Evolutionary conservation across 2,113 vertebrate species (phyloP), one percentile per base, ranked within the genome.

Genomic region (Agelaius tricolor): DNA sequence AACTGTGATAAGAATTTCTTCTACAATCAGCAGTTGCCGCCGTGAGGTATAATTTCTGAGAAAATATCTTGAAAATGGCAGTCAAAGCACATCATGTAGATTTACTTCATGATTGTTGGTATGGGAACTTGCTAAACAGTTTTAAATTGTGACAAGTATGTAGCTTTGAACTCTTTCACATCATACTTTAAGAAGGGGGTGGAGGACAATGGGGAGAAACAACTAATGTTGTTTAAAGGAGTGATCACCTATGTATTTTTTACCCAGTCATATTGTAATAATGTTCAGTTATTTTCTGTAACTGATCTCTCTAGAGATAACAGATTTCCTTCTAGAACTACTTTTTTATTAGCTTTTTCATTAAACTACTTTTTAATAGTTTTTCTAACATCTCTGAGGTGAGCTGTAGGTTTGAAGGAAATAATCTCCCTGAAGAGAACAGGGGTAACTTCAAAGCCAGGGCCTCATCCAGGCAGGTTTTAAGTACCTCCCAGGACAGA

Each of bases 61-160:
- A 83, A 96, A 63, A 76, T 69, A 27, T 26, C 35, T 93, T 75
- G 63, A 85, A 95, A 71, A 88, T 65, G 22, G 28, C 79, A 61
- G 46, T 65, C 82, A 86, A 63, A 81, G 67, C 5, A 1, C 24
- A 0, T 47, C 5, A n/a, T 44, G 43, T 39, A 88, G 95, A 86
- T 96, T 88, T 90, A 27, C 35, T 76, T 82, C 10, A 19, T 54
- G 82, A 91, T 86, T 74, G 65, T 85, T 91, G 72, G 57, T 71
- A 78, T 84, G 47, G 69, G 22, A 93, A 67, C 76, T 41, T 82
- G 52, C 26, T 85, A 39, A 90, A 44, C n/a, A 6, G 68, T 27
- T 80, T 47, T 35, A 35, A 51, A 62, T 49, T 7, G 1, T 67
- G 52, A 35, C 30, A 71, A 61, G 12, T 49, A 11, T 11, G 6